Base-by-base conservation (phyloP, 2,888 invertebrate genomes). In the Brachyptera risi region DNA sequence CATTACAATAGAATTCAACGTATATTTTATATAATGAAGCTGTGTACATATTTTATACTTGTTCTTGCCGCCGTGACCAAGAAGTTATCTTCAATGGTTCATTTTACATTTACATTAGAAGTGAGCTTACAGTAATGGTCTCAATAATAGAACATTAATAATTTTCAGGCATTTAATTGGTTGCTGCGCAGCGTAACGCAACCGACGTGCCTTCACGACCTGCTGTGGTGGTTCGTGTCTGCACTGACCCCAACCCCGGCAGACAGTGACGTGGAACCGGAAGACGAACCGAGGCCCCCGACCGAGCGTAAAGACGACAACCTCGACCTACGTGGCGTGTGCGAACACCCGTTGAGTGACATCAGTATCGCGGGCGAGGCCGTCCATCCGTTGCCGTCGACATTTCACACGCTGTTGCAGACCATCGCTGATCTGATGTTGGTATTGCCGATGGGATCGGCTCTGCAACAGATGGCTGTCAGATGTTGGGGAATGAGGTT, bases 181-280 rank as follows among this genome's bases (percentile, higher is more conserved):
- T 77, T 99, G 21, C 77, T 98, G 49, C 83, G 94, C 57, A 93
- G 90, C 58, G 91, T 95, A 0, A 94, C 95, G 0, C 94, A 94
- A 73, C 90, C 94, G 2, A 87, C 88, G 3, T 90, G 93, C 71
- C 82, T 98, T 19, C 96, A 97, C 70, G 97, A 98, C 76, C 81
- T 97, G 9, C 83, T 98, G 73, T 97, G 97, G 97, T 96, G 94
- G 90, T 95, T 96, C 73, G 92, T 95, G 21, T 86, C 88, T 13
- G 89, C 96, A 0, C 79, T 96, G 38, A 87, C 87, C 1, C 83
- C 84, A 1, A 49, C 68, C 50, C 65, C 68, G 27, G 54, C 57
- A 11, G 65, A 65, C 13, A 63, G 60, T 7, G 66, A 67, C 26
- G 59, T 54, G 17, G 67, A 66, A 0, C 69, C 73, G 1, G 75